Percentiles rank a stretch among this genome's conserved stretches.
Evolutionary conservation across 2,888 invertebrate genomes (phyloP).

Genomic region (Anagyrus pseudococci): DNA sequence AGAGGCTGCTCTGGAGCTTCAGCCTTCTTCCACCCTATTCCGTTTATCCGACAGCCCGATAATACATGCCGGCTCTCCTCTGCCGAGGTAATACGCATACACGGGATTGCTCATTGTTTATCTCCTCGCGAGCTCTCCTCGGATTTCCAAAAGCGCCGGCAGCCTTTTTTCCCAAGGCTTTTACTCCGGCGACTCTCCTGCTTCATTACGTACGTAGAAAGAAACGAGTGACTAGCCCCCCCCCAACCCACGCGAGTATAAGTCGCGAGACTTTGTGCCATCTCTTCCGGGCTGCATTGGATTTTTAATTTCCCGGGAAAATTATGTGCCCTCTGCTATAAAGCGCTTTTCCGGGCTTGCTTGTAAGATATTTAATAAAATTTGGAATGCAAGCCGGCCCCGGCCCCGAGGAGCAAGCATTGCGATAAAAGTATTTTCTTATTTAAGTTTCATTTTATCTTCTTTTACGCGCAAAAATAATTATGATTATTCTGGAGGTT

Average conservation of each 20-base stretch:
- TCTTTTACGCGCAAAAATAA: background rate
- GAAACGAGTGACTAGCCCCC: too few species aligned
- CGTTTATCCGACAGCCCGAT: background rate
- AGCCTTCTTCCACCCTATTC: background rate
- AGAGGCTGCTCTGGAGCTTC: background rate
- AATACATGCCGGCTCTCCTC: background rate
- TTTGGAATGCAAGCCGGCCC: background rate
- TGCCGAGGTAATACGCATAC: background rate
- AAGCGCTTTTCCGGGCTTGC: background rate
- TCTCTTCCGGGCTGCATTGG: background rate
- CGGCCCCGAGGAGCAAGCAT: too few species aligned
- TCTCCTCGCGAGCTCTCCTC: too few species aligned
- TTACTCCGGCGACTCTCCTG: background rate
- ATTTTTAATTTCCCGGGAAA: background rate
- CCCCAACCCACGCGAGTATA: background rate
- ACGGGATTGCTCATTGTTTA: background rate
- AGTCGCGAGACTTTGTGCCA: background rate
- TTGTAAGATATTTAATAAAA: background rate
- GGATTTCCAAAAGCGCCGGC: background rate
- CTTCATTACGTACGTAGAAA: background rate
- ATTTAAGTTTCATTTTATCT: background rate
- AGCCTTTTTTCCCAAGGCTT: background rate
- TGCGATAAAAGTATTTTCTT: background rate
- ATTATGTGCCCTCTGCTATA: background rate
- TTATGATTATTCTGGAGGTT: background rate